Percentiles rank a stretch among this genome's conserved stretches.
Conservation (phyloP, 2,888 invertebrate genomes). For the Eristalis arbustorum region DNA sequence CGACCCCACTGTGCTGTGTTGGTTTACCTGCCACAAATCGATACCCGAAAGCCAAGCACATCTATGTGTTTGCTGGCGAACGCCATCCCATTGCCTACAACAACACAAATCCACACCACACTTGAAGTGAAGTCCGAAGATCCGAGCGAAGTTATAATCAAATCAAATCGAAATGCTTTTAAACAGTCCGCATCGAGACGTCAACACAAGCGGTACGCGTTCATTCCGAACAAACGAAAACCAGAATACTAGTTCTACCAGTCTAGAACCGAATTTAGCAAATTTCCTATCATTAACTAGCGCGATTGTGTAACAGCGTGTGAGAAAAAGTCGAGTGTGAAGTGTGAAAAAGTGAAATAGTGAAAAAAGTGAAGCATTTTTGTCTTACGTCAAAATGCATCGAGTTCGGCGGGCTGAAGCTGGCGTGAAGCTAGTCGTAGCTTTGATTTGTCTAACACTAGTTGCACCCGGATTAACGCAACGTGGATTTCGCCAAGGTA, state of each 20-base stretch:
- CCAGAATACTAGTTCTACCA: not conserved
- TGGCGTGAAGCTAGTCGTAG: constrained; percentile 33
- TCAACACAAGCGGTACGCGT: constrained; percentile 44
- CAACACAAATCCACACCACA: not conserved
- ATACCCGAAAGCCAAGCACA: not conserved
- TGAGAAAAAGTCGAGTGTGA: constrained; percentile 9
- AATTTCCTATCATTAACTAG: not conserved
- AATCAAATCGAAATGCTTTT: constrained; percentile 52
- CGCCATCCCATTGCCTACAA: not conserved
- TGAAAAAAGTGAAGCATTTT: not conserved
- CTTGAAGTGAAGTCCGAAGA: constrained; percentile 32
- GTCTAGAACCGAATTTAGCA: not conserved
- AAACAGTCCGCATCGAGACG: constrained; percentile 61
- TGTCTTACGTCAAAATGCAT: not conserved
- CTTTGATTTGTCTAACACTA: constrained; percentile 44
- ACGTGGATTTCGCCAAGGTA: constrained; percentile 50
- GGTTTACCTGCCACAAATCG: not conserved
- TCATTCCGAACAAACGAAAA: not conserved
- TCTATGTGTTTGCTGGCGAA: not conserved
- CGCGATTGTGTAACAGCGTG: not conserved
- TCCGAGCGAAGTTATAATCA: constrained; percentile 59
- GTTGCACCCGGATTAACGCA: constrained; percentile 56
- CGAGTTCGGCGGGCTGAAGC: constrained; percentile 8
- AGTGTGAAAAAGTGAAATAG: constrained; percentile 30
- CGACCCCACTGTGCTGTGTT: not conserved